Base-by-base conservation (phyloP, 1,140 invertebrate species). In the Araneus ventricosus region DNA sequence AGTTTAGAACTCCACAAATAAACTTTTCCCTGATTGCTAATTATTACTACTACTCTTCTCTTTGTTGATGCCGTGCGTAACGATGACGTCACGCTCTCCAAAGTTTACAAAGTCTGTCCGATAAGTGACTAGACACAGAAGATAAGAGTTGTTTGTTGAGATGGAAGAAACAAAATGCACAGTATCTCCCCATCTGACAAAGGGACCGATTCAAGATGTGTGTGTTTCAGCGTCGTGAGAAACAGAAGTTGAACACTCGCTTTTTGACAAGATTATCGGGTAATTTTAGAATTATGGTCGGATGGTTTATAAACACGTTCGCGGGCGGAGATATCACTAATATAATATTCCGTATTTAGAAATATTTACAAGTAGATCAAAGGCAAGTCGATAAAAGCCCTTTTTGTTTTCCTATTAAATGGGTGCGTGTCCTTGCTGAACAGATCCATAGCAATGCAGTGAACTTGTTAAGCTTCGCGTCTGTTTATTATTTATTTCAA, bases 351-450 rank as follows among this genome's bases (percentile, higher is more conserved):
- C 41, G 70, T 84, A 84, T 91, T 82, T 61, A 79, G 79, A 84
- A 91, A 91, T 82, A 84, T 91, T 91, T 91, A 91, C 59, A 84
- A 91, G 79, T 84, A 82, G 79, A 91, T 91, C 89, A 91, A 84
- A 84, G 80, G 27, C 24, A 61, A 79, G 39, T 41, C 10, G 67
- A 88, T 41, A 30, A 75, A 70, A 45, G 87, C 8, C 5, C 85
- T 87, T 34, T 82, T 84, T 84, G 82, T 84, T 84, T 75, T 75
- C 17, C 30, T 30, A 75, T 20, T 37, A 37, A 34, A 75, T 75
- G 20, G 4, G 30, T 34, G 70, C 30, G 70, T 75, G 30, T 34
- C 30, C 30, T 37, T 30, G 20, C 30, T 34, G 10, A 22, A 75
- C 70, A 37, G 2, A 34, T 4, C 30, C 70, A 75, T 20, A 37